Conservation (phyloP, 1,140 invertebrate genomes). For the Camponotus vicinus region DNA sequence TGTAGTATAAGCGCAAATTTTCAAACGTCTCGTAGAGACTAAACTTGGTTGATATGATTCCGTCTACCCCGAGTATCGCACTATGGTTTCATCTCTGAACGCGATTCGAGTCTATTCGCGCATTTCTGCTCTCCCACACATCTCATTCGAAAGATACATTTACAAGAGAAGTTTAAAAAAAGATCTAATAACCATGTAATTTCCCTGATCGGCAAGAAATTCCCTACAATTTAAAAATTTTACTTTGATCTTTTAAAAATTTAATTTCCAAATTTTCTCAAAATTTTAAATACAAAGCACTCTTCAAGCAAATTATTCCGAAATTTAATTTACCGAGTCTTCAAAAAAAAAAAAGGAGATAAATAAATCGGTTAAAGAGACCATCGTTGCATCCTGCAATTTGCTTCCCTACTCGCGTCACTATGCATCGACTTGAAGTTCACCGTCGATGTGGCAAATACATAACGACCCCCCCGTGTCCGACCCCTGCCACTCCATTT, state of each 20-base stretch:
- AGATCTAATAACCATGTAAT: too few relatives aligned
- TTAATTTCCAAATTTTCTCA: neutral
- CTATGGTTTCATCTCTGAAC: neutral
- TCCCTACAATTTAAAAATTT: too few relatives aligned
- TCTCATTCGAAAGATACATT: neutral
- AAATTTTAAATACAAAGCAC: neutral
- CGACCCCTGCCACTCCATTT: constrained; percentile 34
- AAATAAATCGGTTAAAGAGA: neutral
- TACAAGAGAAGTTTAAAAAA: neutral
- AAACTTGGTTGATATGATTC: constrained; percentile 46
- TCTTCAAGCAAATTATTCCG: neutral
- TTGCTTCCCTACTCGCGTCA: neutral
- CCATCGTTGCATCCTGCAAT: constrained; percentile 11
- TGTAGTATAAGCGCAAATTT: constrained; percentile 54
- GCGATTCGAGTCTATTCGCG: neutral
- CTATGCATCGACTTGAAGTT: constrained; percentile 23
- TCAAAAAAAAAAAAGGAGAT: neutral
- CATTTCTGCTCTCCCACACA: neutral
- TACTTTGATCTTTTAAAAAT: too few relatives aligned
- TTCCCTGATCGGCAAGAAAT: too few relatives aligned
- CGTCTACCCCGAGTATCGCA: constrained; percentile 31
- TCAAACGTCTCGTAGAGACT: constrained; percentile 48
- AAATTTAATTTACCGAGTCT: neutral
- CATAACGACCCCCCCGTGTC: constrained; percentile 39
- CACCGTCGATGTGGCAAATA: constrained; percentile 32